A percentile compares a stretch with the other conserved stretches of the same genome.
Evolutionary conservation across 2,888 invertebrate species (phyloP).

Genomic region (Gryllus longicercus): DNA sequence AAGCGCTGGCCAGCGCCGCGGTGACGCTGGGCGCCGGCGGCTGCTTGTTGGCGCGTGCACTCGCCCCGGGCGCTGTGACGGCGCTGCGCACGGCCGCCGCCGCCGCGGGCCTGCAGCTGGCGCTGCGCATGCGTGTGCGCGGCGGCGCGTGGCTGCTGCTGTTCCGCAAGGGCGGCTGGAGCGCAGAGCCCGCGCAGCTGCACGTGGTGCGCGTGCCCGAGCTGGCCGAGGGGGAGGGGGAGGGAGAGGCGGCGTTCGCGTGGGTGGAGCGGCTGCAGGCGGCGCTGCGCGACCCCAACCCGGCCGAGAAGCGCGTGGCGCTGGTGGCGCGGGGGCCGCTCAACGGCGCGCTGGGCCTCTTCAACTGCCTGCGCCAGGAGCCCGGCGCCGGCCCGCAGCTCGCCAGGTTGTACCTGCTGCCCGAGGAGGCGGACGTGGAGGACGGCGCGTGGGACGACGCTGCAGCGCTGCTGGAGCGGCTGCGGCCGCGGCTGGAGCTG

Average conservation of each 20-base stretch:
- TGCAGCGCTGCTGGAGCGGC: neutral
- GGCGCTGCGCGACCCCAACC: neutral
- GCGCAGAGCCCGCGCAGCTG: neutral
- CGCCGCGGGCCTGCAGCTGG: neutral
- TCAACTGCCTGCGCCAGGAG: conserved; percentile 81
- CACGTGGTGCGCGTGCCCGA: neutral
- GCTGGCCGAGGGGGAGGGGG: neutral
- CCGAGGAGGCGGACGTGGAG: neutral
- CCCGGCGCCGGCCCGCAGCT: conserved; percentile 57
- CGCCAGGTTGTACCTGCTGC: neutral
- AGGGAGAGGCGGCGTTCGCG: neutral
- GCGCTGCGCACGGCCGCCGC: neutral
- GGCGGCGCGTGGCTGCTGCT: too few relatives aligned
- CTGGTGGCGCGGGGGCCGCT: conserved; percentile 64
- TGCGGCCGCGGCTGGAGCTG: neutral
- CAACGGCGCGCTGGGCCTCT: conserved; percentile 82
- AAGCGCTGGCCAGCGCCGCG: conserved; percentile 52
- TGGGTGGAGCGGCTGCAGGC: neutral
- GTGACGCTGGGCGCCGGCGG: conserved; percentile 38
- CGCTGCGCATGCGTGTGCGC: neutral
- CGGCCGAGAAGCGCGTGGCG: conserved; percentile 50
- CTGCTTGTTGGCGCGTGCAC: conserved; percentile 45
- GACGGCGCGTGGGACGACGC: neutral
- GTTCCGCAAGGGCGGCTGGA: neutral
- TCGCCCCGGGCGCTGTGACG: conserved; percentile 34